Conservation (phyloP, 2,797 vertebrate species). For the Cossypha caffra region DNA sequence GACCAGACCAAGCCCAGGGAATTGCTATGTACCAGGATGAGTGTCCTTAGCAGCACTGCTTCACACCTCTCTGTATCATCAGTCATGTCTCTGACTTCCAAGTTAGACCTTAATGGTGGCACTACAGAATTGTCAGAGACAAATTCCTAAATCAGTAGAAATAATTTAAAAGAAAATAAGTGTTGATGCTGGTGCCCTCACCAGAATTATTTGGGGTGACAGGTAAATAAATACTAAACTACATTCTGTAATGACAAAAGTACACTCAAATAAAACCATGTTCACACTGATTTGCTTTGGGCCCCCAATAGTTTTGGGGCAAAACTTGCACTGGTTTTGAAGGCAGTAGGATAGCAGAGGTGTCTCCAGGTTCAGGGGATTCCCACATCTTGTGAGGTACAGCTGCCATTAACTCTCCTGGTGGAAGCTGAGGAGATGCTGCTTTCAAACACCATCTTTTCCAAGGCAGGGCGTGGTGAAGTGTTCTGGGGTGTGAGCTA, state of each 20-base stretch:
- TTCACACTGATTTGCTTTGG: background rate
- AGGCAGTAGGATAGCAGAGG: background rate
- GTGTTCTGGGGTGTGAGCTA: background rate
- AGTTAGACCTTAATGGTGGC: background rate
- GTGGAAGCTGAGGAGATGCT: background rate
- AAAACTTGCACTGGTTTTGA: background rate
- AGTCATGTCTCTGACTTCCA: background rate
- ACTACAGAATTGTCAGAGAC: background rate
- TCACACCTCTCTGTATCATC: background rate
- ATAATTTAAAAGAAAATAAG: background rate
- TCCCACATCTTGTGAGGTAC: fast-evolving
- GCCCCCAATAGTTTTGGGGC: background rate
- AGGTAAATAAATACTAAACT: background rate
- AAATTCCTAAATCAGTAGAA: background rate
- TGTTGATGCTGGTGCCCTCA: background rate
- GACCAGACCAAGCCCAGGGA: background rate
- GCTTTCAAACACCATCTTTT: background rate
- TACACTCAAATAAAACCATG: fast-evolving
- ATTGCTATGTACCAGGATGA: fast-evolving
- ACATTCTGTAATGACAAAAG: background rate
- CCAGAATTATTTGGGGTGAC: background rate
- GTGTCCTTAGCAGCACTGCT: background rate
- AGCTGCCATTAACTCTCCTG: background rate
- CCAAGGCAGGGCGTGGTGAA: background rate
- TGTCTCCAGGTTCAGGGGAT: background rate